Evolutionary conservation across 2,888 invertebrate species (phyloP), one percentile per base, ranked within the genome.

Genomic region (Lepidocyrtinus sp.): DNA sequence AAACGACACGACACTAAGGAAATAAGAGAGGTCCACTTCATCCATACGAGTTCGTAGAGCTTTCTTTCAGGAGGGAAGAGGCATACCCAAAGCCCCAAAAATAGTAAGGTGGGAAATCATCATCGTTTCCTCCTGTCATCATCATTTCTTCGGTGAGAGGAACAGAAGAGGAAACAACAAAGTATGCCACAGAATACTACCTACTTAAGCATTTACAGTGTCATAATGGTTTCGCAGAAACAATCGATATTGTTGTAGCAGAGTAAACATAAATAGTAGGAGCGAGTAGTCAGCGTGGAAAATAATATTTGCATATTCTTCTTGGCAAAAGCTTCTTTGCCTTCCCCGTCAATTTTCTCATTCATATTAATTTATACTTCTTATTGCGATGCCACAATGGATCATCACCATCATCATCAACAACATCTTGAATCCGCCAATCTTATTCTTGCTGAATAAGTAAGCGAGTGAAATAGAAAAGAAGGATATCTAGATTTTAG

Each of bases 401-500:
- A 9, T 59, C 21, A 59, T 59, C 59, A 59, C 19, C 59, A 59
- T 59, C 21, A 59, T 59, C 59, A 59, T 59, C 59, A 59, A 21
- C 59, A 2, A 5, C 19, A 9, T 59, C 21, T 59, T 12, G 21
- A 59, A 59, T 59, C 59, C 12, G n/a, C 21, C 59, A 59, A 59
- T 21, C 59, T 21, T 59, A n/a, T 12, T 22, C 59, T 9, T 59
- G 7, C 22, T 21, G 21, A n/a, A n/a, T n/a, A 59, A 59, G n/a
- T 59, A 17, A 50, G 50, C 50, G 59, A 59, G 50, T n/a, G 59
- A 59, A n/a, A n/a, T n/a, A n/a, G 59, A 55, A 55, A 21, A 59
- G 59, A 21, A 2, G 59, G 59, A 59, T 59, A 22, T 22, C 19
- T 19, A n/a, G 59, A 59, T 59, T 59, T 59, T 59, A 59, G 19